Conservation (phyloP, 2,888 invertebrate species). For the Beris morrisii region DNA sequence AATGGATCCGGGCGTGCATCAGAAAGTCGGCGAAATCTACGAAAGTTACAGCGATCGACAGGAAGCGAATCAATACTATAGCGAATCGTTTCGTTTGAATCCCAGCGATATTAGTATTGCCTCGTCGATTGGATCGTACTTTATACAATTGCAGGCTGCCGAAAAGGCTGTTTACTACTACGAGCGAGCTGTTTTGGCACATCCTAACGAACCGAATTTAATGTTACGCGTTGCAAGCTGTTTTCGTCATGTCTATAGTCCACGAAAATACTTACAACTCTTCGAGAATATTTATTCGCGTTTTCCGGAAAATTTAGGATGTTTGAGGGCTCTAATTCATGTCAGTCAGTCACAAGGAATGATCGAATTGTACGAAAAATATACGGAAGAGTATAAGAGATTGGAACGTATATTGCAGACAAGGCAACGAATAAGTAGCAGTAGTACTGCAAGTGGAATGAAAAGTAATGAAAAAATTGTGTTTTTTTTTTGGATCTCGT, state of each 20-base stretch:
- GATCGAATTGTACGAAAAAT: constrained; percentile 79
- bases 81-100: constrained; percentile 53
- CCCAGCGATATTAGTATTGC: constrained; percentile 65
- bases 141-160: constrained; percentile 83
- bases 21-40: constrained; percentile 87
- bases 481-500: not conserved
- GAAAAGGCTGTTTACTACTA: constrained; percentile 85
- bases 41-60: constrained; percentile 89
- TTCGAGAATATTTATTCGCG: constrained; percentile 68
- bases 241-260: constrained; percentile 75
- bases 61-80: constrained; percentile 64
- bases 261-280: constrained; percentile 57
- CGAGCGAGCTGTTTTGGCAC: constrained; percentile 74
- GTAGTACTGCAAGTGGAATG: constrained; percentile 23
- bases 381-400: constrained; percentile 81
- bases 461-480: constrained; percentile 8
- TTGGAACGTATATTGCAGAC: constrained; percentile 54
- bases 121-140: constrained; percentile 87
- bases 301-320: constrained; percentile 95
- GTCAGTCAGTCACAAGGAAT: constrained; percentile 70
- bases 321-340: constrained; percentile 68
- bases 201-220: constrained; percentile 82
- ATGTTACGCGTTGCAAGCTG: constrained; percentile 84
- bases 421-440: constrained; percentile 47
- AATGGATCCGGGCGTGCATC: constrained; percentile 86